Conservation (phyloP, 2,797 vertebrate genomes). For the Melanotaenia boesemani region DNA sequence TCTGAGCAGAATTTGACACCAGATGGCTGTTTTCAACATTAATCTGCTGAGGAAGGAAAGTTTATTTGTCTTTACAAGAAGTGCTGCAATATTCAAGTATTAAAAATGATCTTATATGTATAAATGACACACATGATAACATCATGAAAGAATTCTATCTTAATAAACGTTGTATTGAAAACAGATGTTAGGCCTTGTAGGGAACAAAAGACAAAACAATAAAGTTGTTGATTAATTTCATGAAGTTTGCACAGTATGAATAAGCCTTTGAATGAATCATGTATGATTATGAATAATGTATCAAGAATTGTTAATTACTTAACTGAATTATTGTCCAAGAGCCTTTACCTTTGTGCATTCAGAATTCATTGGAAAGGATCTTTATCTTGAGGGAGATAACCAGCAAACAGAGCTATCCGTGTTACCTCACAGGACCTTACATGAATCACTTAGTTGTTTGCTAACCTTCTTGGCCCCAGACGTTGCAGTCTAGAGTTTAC, state of each 20-base stretch:
- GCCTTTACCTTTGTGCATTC: neutral
- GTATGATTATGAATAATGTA: neutral
- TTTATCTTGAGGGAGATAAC: constrained; percentile 23
- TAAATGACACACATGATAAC: neutral
- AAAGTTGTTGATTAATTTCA: neutral
- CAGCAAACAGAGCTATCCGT: constrained; percentile 26
- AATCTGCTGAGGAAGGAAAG: neutral
- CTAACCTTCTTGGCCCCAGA: constrained; percentile 48
- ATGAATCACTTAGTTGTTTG: constrained; percentile 46
- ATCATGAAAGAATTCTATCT: neutral
- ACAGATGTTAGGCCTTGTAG: neutral
- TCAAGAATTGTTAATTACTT: neutral
- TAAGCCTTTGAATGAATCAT: neutral
- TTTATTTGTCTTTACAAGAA: neutral
- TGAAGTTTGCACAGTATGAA: neutral
- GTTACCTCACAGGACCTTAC: constrained; percentile 47
- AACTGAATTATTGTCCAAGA: neutral
- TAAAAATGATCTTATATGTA: too few relatives aligned
- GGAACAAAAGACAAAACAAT: neutral
- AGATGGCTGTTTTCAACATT: neutral
- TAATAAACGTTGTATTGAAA: neutral
- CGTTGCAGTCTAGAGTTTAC: constrained; percentile 10
- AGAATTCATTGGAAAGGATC: constrained; percentile 3
- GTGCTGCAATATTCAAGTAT: neutral
- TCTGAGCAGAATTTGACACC: neutral